A percentile compares a stretch with the other conserved stretches of the same genome.
These are phyloP conservation scores for Drosophila grimshawi DNA, from an alignment of 1,140 invertebrate species.

Conservation along the genomic window DNA sequence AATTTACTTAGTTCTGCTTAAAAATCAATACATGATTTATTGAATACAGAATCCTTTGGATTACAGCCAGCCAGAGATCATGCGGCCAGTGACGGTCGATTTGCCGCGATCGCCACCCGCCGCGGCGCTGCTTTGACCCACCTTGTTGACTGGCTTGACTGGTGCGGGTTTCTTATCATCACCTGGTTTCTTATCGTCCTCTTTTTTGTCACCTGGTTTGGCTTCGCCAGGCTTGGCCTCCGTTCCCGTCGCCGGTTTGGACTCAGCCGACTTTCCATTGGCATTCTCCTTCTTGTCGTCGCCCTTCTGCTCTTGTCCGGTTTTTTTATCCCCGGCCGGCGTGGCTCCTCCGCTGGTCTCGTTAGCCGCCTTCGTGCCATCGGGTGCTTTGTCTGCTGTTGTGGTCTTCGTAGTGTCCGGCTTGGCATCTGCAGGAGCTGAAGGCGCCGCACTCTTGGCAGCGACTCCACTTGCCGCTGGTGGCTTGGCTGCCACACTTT, in stretches of 20 bases:
- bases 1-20: conserved; percentile 8
- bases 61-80: conserved; percentile 83
- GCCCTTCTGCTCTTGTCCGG: conserved; percentile 46
- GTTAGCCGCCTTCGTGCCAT: conserved; percentile 59
- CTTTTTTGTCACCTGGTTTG: conserved; percentile 53
- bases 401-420: conserved; percentile 58
- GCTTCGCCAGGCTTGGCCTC: conserved; percentile 39
- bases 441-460: conserved; percentile 70
- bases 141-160: conserved; percentile 76
- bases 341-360: conserved; percentile 52
- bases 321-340: conserved; percentile 70
- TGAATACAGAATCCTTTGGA: not conserved
- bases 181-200: conserved; percentile 55
- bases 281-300: conserved; percentile 55
- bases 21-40: conserved; percentile 2
- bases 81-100: conserved; percentile 82
- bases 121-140: conserved; percentile 80
- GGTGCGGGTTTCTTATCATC: conserved; percentile 65
- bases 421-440: conserved; percentile 71
- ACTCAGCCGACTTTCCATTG: conserved; percentile 44
- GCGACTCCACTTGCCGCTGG: conserved; percentile 39
- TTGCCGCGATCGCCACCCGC: conserved; percentile 82
- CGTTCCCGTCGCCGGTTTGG: conserved; percentile 14
- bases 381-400: conserved; percentile 28
- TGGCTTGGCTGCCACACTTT: conserved; percentile 65